phyloP scores from a whole-genome alignment of 1,140 invertebrate species.

The Euglossa dilemma region DNA sequence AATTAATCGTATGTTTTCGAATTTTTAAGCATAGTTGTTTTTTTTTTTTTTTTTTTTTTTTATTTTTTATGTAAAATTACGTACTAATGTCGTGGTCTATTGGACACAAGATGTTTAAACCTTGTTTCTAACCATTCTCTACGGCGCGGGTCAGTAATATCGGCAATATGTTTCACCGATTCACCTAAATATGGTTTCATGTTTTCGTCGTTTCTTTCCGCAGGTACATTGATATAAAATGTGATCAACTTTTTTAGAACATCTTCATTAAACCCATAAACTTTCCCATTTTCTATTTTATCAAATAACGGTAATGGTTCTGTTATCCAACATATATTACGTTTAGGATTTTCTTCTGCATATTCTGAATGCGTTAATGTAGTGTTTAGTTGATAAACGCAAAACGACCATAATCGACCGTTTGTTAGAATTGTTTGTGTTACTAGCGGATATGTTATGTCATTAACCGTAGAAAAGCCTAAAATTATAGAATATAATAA shows the following conservation, averaged over 20 bases:
- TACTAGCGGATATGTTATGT: constrained; percentile 93
- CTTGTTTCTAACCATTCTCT: constrained; percentile 86
- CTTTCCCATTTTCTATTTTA: constrained; percentile 86
- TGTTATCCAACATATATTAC: constrained; percentile 93
- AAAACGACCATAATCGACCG: constrained; percentile 92
- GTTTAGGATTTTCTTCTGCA: constrained; percentile 85
- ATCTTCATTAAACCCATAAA: constrained; percentile 91
- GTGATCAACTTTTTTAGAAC: constrained; percentile 89
- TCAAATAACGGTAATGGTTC: constrained; percentile 89
- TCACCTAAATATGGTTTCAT: constrained; percentile 89
- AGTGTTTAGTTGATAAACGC: constrained; percentile 95
- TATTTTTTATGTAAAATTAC: constrained; percentile 10
- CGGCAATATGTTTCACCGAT: constrained; percentile 84
- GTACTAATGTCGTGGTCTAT: constrained; percentile 84
- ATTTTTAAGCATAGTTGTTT: neutral
- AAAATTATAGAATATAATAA: constrained; percentile 30
- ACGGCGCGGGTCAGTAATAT: constrained; percentile 86
- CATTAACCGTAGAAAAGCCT: constrained; percentile 94
- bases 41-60: no score
- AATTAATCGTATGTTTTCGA: neutral
- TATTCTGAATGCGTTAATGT: constrained; percentile 85
- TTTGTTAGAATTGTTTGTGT: constrained; percentile 93
- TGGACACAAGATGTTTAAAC: constrained; percentile 87
- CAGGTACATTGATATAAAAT: constrained; percentile 89
- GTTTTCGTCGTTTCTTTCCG: constrained; percentile 84